Evolutionary conservation across 1,140 invertebrate genomes (phyloP), one percentile per base, ranked within the genome.

Genomic region (Propsilocerus akamusi): DNA sequence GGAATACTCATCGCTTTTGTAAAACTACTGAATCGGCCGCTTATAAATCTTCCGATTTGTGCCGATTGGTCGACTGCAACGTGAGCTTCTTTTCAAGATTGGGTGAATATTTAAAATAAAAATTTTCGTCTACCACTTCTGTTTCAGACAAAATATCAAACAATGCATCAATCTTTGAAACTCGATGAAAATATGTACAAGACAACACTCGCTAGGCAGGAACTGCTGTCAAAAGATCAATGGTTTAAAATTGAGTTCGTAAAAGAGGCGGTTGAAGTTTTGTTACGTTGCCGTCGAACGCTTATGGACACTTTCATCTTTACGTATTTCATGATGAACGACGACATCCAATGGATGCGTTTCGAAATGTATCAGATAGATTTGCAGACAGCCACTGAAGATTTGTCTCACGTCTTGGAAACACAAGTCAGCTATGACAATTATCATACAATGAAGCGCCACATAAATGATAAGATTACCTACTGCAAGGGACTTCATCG

Each of bases 161-260:
- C 79, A 83, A 62, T 78, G 75, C 53, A 68, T 85, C 50, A 80
- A 80, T 59, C 81, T 86, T 66, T 82, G 85, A 61, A 70, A 79
- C 57, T 83, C 83, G 67, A 57, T 78, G 5, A 76, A 77, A 56
- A 70, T 71, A 34, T 66, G 72, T 10, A 78, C 56, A 68, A 75
- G 52, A 83, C 83, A 60, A 84, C 83, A 81, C 80, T 83, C 56
- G 79, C 83, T 60, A 82, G 85, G 80, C 80, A 83, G 57, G 78
- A 81, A 54, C 78, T 80, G 58, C 83, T 84, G 80, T 80, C 78
- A 5, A n/a, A n/a, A n/a, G n/a, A n/a, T n/a, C n/a, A n/a, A n/a
- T 85, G 81, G 81, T 83, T 85, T 55, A 81, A 85, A 65, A 78
- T 81, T 17, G 75, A 78, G 60, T 80, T 78, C 57, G 63, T 79